Percentiles rank a stretch among this genome's conserved stretches.
Evolutionary conservation across 2,888 invertebrate species (phyloP).

Genomic region (Melangyna quadrimaculata): DNA sequence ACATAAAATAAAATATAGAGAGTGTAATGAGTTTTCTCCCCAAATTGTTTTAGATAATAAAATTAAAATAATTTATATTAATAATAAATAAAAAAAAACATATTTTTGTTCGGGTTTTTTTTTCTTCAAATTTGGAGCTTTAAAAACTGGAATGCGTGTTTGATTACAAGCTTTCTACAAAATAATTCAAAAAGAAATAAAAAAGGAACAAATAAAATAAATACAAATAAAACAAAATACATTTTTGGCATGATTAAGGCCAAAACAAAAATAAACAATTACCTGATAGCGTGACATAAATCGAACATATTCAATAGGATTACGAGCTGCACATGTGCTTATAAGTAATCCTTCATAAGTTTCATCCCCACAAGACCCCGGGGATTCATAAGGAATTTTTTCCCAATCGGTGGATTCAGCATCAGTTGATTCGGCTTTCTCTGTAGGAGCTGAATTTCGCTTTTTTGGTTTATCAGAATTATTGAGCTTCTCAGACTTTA

Average conservation of each 20-base stretch:
- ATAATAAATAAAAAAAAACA: conserved; percentile 68
- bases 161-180: conserved; percentile 79
- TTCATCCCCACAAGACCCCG: conserved; percentile 72
- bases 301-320: conserved; percentile 78
- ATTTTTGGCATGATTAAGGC: conserved; percentile 15
- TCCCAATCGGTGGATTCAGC: conserved; percentile 61
- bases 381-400: conserved; percentile 26
- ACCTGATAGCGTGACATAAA: conserved; percentile 81
- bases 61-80: not conserved
- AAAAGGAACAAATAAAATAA: conserved; percentile 64
- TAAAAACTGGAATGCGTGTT: conserved; percentile 77
- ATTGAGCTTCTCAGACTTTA: conserved; percentile 32
- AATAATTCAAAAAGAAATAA: conserved; percentile 70
- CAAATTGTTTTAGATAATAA: too few species aligned
- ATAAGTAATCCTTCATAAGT: conserved; percentile 78
- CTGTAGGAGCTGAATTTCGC: conserved; percentile 45
- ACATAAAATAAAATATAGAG: too few species aligned
- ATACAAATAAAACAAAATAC: conserved; percentile 35
- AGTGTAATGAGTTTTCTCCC: too few species aligned
- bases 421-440: conserved; percentile 52
- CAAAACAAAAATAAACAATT: conserved; percentile 28
- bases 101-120: conserved; percentile 75
- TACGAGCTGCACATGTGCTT: conserved; percentile 78
- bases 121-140: conserved; percentile 60
- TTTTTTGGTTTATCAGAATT: conserved; percentile 46